These are phyloP conservation scores for Sorex fumeus DNA, from an alignment of 2,113 vertebrate genomes.

Conservation along the genomic window DNA sequence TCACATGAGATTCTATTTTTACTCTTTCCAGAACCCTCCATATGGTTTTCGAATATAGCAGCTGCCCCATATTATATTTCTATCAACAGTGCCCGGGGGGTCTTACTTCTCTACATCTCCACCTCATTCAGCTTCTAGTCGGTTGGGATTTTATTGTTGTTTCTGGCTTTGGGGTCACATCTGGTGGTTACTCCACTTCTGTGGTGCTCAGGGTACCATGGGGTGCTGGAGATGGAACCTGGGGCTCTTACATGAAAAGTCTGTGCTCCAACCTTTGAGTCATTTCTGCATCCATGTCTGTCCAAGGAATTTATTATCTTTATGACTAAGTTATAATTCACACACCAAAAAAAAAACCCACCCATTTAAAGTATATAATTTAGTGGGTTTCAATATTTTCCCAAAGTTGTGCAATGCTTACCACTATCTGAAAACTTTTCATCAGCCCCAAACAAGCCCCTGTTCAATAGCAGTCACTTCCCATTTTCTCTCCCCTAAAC, in stretches of 20 bases:
- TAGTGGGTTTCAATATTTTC: not conserved
- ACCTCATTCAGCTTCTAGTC: not conserved
- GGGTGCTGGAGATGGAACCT: too few relatives aligned
- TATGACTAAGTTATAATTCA: constrained; percentile 1
- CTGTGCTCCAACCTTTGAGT: too few relatives aligned
- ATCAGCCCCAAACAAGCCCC: not conserved
- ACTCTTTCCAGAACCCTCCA: not conserved
- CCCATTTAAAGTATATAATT: not conserved
- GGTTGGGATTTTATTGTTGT: too few relatives aligned
- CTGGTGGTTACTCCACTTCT: too few relatives aligned
- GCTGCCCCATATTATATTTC: not conserved
- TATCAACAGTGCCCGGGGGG: not conserved
- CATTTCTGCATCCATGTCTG: too few relatives aligned
- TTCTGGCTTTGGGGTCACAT: too few relatives aligned
- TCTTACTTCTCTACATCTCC: not conserved
- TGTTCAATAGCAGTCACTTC: not conserved
- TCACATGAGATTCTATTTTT: not conserved
- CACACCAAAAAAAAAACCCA: not conserved
- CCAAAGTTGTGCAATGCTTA: not conserved
- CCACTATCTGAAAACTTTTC: not conserved
- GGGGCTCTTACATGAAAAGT: too few relatives aligned
- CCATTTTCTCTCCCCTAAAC: not conserved
- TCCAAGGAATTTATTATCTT: not conserved
- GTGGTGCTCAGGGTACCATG: too few relatives aligned
- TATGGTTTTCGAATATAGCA: not conserved